Conservation (phyloP, 1,140 invertebrate genomes). For the Saccostrea echinata region DNA sequence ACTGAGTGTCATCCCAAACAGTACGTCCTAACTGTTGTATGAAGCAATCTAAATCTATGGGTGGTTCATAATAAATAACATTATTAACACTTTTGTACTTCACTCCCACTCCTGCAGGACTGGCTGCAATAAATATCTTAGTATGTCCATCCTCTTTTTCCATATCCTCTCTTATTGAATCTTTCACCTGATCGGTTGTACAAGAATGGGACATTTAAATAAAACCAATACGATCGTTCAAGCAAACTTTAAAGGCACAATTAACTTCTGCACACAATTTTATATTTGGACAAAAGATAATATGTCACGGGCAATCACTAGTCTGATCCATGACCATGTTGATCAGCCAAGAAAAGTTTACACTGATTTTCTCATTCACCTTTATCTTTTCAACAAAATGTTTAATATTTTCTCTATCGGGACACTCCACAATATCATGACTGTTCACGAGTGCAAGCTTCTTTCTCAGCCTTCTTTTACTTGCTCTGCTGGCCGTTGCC, state of each 20-base stretch:
- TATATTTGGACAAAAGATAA: neutral
- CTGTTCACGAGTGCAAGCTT: slow-evolving; percentile 40
- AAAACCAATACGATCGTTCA: neutral
- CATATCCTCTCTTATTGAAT: slow-evolving; percentile 50
- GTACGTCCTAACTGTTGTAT: too few relatives aligned
- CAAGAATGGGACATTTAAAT: slow-evolving; percentile 44
- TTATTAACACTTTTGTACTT: slow-evolving; percentile 43
- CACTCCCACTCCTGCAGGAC: slow-evolving; percentile 60
- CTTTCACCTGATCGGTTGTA: slow-evolving; percentile 51
- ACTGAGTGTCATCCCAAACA: too few relatives aligned
- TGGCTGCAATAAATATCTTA: slow-evolving; percentile 51
- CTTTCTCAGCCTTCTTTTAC: neutral
- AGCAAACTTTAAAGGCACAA: neutral
- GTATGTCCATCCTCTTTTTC: slow-evolving; percentile 40
- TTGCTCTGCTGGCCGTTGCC: neutral
- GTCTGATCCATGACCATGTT: neutral
- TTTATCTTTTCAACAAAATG: slow-evolving; percentile 43
- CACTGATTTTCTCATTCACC: neutral
- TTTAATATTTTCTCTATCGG: slow-evolving; percentile 56
- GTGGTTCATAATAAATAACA: slow-evolving; percentile 52
- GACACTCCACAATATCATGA: slow-evolving; percentile 3
- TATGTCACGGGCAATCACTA: neutral
- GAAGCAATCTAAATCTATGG: slow-evolving; percentile 51
- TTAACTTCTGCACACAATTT: neutral
- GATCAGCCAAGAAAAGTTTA: neutral